Evolutionary conservation across 2,888 invertebrate species (phyloP).

Genomic region (Cistogaster globosa): DNA sequence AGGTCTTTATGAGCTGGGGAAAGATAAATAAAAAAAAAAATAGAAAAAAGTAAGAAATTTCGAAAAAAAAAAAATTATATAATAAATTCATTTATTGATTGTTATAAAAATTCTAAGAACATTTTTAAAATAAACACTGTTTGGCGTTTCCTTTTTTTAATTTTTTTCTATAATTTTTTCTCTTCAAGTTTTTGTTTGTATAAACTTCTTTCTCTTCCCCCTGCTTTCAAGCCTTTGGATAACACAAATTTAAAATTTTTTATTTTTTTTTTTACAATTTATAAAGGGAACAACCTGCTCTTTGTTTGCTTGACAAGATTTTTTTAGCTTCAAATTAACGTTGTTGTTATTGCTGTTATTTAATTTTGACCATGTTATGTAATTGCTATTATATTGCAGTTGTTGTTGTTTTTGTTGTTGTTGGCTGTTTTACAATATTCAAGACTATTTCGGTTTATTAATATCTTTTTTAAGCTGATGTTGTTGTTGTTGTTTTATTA

Average conservation of each 20-base stretch:
- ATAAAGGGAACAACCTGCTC: conserved; percentile 52
- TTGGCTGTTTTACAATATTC: conserved; percentile 67
- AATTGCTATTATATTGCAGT: conserved; percentile 71
- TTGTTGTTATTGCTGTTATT: conserved; percentile 73
- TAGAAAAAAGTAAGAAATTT: conserved; percentile 50
- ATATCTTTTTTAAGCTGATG: conserved; percentile 42
- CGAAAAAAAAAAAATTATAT: conserved; percentile 21
- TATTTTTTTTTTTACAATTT: conserved; percentile 31
- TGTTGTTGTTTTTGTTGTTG: conserved; percentile 71
- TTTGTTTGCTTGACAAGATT: conserved; percentile 63
- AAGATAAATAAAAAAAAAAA: conserved; percentile 5
- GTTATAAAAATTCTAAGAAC: conserved; percentile 15
- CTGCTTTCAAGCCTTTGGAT: conserved; percentile 15
- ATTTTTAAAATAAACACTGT: conserved; percentile 19
- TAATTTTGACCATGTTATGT: conserved; percentile 70
- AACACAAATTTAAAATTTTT: conserved; percentile 37
- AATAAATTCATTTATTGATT: background rate
- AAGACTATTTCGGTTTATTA: conserved; percentile 58
- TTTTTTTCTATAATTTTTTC: conserved; percentile 3
- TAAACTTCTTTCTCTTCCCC: conserved; percentile 14
- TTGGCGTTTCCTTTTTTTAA: conserved; percentile 17
- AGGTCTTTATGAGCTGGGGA: conserved; percentile 23
- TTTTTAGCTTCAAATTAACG: conserved; percentile 50
- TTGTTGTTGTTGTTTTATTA: conserved; percentile 72
- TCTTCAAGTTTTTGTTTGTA: too few species aligned